phyloP scores from a whole-genome alignment of 2,113 vertebrate genomes.

The Desmodus rotundus region DNA sequence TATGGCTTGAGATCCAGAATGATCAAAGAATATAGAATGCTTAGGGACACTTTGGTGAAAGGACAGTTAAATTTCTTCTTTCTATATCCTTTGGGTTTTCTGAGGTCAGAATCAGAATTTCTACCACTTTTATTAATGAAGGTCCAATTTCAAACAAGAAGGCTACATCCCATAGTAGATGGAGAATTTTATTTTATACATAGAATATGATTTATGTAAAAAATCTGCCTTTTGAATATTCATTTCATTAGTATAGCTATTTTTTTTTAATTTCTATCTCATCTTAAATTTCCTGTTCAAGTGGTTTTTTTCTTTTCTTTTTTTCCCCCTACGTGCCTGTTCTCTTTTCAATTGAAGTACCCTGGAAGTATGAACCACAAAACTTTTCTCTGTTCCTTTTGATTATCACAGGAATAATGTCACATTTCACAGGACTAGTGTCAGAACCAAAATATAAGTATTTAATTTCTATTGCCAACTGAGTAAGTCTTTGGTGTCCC shows the following conservation, averaged over 20 bases:
- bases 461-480: not conserved
- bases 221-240: not conserved
- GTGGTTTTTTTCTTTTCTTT: conserved; percentile 47
- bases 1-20: not conserved
- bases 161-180: not conserved
- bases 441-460: not conserved
- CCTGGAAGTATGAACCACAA: conserved; percentile 73
- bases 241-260: not conserved
- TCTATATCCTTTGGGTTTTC: not conserved
- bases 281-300: conserved; percentile 55
- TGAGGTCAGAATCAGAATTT: conserved; percentile 7
- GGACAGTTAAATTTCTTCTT: not conserved
- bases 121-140: not conserved
- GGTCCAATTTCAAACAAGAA: not conserved
- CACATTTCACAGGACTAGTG: not conserved
- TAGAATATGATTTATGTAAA: not conserved
- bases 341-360: conserved; percentile 80
- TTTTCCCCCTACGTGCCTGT: not conserved
- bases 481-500: not conserved
- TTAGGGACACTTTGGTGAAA: not conserved
- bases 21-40: not conserved
- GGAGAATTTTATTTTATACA: not conserved
- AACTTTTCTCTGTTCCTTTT: conserved; percentile 85
- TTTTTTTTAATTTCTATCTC: conserved; percentile 55
- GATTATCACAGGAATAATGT: conserved; percentile 58